phyloP scores from a whole-genome alignment of 2,113 vertebrate genomes.

The Dinomys branickii region DNA sequence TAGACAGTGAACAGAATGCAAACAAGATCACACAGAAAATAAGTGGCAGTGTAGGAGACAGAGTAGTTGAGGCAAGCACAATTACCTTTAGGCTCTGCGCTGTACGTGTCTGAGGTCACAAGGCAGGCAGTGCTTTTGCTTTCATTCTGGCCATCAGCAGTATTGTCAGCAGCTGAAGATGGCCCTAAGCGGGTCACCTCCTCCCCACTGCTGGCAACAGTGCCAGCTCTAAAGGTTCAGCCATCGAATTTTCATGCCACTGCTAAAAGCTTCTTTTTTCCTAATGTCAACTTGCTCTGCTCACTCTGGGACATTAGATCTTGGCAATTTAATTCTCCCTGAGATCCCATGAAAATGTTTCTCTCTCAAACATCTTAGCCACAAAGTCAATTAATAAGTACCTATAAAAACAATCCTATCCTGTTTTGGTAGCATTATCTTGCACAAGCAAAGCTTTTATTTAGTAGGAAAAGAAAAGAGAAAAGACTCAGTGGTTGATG shows the following conservation, averaged over 20 bases:
- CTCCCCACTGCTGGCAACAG: neutral
- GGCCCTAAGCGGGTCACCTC: no score
- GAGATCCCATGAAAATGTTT: neutral
- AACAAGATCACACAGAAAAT: neutral
- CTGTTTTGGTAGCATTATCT: neutral
- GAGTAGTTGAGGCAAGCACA: neutral
- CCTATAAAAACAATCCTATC: neutral
- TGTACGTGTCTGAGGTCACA: no score
- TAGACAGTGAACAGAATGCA: neutral
- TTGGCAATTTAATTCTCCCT: neutral
- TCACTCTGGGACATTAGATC: neutral
- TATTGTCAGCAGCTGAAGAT: neutral
- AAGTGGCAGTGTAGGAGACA: neutral
- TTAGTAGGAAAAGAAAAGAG: neutral
- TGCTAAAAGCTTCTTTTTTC: neutral
- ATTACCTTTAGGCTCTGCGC: neutral
- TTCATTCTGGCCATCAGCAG: neutral
- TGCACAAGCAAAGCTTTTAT: neutral
- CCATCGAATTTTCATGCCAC: neutral
- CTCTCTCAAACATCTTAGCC: neutral
- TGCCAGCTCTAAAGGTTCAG: fast-evolving
- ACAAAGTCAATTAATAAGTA: neutral
- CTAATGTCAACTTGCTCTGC: no score
- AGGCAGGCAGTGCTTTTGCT: neutral
- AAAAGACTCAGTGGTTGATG: neutral